Evolutionary conservation across 2,797 vertebrate genomes (phyloP).

Genomic region (Platyrinchus mystaceus): DNA sequence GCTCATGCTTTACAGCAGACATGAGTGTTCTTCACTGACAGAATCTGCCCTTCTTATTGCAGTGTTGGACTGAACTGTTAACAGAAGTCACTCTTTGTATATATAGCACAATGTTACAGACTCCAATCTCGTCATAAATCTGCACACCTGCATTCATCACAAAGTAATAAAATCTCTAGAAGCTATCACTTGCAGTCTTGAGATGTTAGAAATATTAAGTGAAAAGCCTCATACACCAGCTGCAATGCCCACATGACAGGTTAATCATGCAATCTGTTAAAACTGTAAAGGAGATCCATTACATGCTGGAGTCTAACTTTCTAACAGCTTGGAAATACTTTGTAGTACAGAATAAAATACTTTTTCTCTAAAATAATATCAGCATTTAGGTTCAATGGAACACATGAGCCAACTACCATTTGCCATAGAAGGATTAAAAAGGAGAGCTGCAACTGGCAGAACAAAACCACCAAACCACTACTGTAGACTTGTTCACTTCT

Average conservation of each 20-base stretch:
- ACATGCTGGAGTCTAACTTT: not conserved
- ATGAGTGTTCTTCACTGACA: not conserved
- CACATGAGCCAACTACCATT: not conserved
- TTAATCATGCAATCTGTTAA: not conserved
- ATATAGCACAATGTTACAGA: not conserved
- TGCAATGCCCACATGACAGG: not conserved
- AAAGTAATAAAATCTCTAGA: not conserved
- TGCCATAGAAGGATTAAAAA: not conserved
- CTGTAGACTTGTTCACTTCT: not conserved
- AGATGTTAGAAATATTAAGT: not conserved
- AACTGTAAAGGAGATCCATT: not conserved
- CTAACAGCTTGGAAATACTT: not conserved
- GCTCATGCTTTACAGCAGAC: not conserved
- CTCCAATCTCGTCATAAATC: not conserved
- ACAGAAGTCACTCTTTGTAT: not conserved
- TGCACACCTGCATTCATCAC: not conserved
- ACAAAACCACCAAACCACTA: not conserved
- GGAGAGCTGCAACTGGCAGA: not conserved
- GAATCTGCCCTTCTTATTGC: not conserved
- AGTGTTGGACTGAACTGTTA: not conserved
- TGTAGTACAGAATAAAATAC: not conserved
- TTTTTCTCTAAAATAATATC: not conserved
- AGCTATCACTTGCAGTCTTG: not conserved
- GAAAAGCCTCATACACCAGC: not conserved
- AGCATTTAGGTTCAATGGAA: not conserved